Conservation (phyloP, 2,113 vertebrate genomes). For the Ptychochromis oligacanthus region DNA sequence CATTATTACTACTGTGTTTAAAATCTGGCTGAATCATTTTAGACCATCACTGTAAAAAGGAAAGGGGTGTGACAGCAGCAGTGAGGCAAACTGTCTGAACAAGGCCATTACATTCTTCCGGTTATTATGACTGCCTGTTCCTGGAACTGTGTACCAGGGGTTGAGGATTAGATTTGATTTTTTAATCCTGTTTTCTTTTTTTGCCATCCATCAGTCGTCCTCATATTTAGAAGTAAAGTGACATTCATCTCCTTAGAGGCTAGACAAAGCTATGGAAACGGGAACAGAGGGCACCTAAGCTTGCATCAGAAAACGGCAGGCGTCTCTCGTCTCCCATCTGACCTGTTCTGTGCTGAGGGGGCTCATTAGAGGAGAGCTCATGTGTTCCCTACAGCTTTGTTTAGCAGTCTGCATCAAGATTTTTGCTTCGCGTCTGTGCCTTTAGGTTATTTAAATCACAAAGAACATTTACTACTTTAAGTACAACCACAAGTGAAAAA, state of each 20-base stretch:
- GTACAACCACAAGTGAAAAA: neutral
- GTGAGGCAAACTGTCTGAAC: neutral
- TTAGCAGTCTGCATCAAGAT: neutral
- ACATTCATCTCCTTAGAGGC: constrained; percentile 45
- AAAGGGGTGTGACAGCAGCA: neutral
- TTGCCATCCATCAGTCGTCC: constrained; percentile 20
- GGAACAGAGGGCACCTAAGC: constrained; percentile 4
- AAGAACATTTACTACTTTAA: neutral
- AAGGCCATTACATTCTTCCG: neutral
- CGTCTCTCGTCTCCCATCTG: constrained; percentile 27
- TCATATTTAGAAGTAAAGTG: constrained; percentile 19
- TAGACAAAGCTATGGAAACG: constrained; percentile 5
- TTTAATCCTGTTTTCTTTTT: constrained; percentile 52
- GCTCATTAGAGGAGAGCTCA: constrained; percentile 47
- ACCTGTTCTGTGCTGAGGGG: constrained; percentile 32
- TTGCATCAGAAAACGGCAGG: constrained; percentile 35
- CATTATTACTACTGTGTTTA: neutral
- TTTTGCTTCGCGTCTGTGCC: neutral
- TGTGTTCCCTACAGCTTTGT: constrained; percentile 17
- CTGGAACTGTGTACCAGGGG: neutral
- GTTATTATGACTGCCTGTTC: constrained; percentile 5
- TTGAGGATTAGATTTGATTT: constrained; percentile 50
- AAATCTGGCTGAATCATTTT: neutral
- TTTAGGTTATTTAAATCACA: neutral
- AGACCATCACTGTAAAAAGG: neutral